These are phyloP conservation scores for Mylabris sibirica DNA, from an alignment of 2,888 invertebrate genomes.

Conservation along the genomic window DNA sequence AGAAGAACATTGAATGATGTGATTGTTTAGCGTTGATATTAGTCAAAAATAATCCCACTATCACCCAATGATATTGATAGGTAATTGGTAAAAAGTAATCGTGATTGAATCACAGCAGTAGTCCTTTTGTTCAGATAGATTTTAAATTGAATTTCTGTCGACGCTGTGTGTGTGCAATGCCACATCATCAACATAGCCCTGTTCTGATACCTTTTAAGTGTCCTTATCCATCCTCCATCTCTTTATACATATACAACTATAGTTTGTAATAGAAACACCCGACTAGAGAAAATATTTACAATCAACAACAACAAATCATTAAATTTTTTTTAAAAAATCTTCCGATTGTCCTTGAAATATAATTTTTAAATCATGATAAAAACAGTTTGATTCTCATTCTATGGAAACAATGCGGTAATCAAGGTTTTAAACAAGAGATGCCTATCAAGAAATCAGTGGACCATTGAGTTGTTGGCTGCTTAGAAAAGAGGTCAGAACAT, in stretches of 20 bases:
- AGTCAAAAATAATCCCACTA: neutral
- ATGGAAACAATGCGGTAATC: constrained; percentile 16
- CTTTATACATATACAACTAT: constrained; percentile 38
- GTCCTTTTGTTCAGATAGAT: constrained; percentile 55
- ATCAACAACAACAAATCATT: neutral
- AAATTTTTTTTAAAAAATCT: neutral
- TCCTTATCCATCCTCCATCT: constrained; percentile 46
- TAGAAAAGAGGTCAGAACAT: neutral
- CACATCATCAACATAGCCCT: constrained; percentile 44
- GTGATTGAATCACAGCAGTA: constrained; percentile 59
- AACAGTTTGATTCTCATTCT: constrained; percentile 4
- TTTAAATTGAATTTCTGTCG: constrained; percentile 57
- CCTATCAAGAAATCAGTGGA: neutral
- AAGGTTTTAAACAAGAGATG: neutral
- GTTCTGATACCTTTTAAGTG: constrained; percentile 54
- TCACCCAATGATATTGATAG: constrained; percentile 45
- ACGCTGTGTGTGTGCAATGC: constrained; percentile 44
- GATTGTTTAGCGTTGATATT: constrained; percentile 6
- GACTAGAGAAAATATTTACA: constrained; percentile 2
- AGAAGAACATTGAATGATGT: neutral
- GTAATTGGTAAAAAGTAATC: constrained; percentile 57
- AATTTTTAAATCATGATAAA: constrained; percentile 9
- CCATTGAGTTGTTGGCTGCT: neutral
- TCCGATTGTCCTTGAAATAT: constrained; percentile 6
- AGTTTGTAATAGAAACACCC: constrained; percentile 34